Base-by-base conservation (phyloP, 2,797 vertebrate genomes). In the Cheracebus regulus region DNA sequence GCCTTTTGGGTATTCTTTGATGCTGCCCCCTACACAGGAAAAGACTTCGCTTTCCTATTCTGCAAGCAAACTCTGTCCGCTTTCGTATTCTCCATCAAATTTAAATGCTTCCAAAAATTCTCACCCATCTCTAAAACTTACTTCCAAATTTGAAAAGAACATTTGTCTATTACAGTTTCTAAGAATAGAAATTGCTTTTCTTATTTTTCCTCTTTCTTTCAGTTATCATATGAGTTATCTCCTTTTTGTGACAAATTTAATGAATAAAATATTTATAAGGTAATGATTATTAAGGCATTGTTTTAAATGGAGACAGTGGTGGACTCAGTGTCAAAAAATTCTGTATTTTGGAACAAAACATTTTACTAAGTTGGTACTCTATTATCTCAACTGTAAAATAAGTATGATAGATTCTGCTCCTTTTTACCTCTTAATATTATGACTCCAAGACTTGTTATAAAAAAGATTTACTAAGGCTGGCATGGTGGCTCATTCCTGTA, bases 1-100 rank as follows among this genome's bases (percentile, higher is more conserved):
- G 76, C 58, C 50, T 95, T 91, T 81, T 41, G 61, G 85, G 39
- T 84, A 70, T 90, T 93, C 90, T 94, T 89, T 89, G 75, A 91
- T 84, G 82, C 61, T 87, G 61, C 50, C 46, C 83, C 64, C 87
- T 85, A 95, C 10, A 5, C 96, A 96, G 81, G 41, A 73, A 55
- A 67, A 73, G 26, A 86, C 78, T 85, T 50, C 72, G 24, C 76
- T 80, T 84, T 95, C 48, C 55, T 82, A 57, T 58, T 55, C 55
- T 79, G 78, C 86, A 57, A 44, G 33, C 58, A 75, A 95, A 90
- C 46, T 50, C 36, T 70, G 28, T 88, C 52, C 78, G 85, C 88
- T 83, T 95, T 58, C 91, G 93, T 39, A 87, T 44, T 72, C 75
- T 81, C 55, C 70, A n/a, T 82, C 78, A 81, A 90, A 57, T 0